phyloP scores from a whole-genome alignment of 30 jellyfish, hydroid and myxozoan genomes.

The Haliclystus octoradiatus region DNA sequence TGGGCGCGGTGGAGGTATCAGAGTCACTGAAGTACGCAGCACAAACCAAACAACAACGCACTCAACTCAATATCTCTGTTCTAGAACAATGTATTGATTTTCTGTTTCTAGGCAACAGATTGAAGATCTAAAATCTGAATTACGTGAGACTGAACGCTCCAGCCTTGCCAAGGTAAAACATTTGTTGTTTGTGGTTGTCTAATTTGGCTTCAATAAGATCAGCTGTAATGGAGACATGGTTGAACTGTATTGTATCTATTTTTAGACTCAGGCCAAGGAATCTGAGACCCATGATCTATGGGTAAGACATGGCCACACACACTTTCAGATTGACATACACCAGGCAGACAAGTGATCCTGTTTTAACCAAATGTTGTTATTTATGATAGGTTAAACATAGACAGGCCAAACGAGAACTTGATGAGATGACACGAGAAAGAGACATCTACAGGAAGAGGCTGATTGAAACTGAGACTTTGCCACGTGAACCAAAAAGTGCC shows the following conservation, averaged over 20 bases:
- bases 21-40: not conserved
- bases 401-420: not conserved
- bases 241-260: not conserved
- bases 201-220: no score
- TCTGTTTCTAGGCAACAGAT: not conserved
- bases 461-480: not conserved
- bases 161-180: not conserved
- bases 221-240: no score
- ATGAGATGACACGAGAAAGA: not conserved
- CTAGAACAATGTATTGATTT: not conserved
- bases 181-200: no score
- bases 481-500: not conserved
- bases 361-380: no score
- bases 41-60: not conserved
- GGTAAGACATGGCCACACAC: no score
- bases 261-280: not conserved
- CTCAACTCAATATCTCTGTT: not conserved
- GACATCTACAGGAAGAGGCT: constrained; percentile 1
- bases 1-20: not conserved
- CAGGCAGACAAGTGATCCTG: no score
- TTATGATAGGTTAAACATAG: not conserved
- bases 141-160: not conserved
- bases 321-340: no score
- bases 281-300: not conserved
- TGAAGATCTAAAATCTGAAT: not conserved